Evolutionary conservation across 53 echinoderm and acorn worm species (phyloP), one percentile per base, ranked within the genome.

Genomic region (Crossaster papposus): DNA sequence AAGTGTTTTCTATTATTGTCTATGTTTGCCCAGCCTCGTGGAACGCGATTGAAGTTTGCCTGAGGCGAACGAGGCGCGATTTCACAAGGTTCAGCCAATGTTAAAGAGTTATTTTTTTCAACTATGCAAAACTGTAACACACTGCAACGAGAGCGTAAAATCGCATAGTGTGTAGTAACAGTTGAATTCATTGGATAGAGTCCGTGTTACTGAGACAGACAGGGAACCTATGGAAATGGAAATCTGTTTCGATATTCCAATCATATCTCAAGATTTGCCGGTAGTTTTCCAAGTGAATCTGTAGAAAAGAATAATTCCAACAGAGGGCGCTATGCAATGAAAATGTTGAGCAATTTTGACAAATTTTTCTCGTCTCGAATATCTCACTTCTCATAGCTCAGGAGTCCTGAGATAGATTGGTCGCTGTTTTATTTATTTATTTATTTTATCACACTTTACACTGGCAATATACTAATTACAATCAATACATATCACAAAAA

Each of bases 1-100:
- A 87, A 87, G 87, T 87, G 87, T 54, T 87, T 87, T 77, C 87
- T 77, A 58, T 87, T 87, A 87, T 87, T 71, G 50, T 52, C 31
- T 70, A 26, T 84, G 84, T 84, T 87, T 87, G 87, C 76, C 87
- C 87, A 87, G 87, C 87, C 62, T 77, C 77, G 87, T 77, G 12
- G 35, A 29, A 87, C 54, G 64, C 76, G 87, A 76, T 32, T 87
- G 87, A 87, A 87, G 26, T 77, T 62, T 9, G 72, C 87, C 77
- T 14, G 20, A 64, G 87, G 87, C 76, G 64, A 35, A 26, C 85
- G 53, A 23, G 71, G 73, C 31, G 74, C 32, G 18, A 71, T 51
- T 44, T 51, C 0, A 37, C 70, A 31, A 32, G 84, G 84, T 52
- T 84, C 29, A 70, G 32, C 84, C 70, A 84, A 28, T 84, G 84